phyloP scores from a whole-genome alignment of 2,888 invertebrate genomes.

The Meandrusa payeni region DNA sequence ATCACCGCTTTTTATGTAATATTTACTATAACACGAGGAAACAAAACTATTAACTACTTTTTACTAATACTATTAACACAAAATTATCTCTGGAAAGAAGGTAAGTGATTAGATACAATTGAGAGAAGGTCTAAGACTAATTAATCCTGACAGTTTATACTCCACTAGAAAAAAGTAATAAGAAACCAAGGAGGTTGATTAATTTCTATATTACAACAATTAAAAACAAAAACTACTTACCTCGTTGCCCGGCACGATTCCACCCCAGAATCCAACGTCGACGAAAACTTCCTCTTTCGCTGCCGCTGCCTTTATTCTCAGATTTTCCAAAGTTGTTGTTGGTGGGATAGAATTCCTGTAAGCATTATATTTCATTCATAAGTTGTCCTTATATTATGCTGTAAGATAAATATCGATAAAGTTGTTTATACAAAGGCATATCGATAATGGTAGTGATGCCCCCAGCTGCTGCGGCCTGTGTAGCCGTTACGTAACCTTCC shows the following conservation, averaged over 20 bases:
- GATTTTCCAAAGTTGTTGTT: slow-evolving; percentile 82
- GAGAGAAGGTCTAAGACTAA: too few relatives aligned
- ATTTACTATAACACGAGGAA: too few relatives aligned
- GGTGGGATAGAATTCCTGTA: slow-evolving; percentile 86
- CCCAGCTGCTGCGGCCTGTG: slow-evolving; percentile 84
- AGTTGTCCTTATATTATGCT: neutral
- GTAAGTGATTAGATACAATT: too few relatives aligned
- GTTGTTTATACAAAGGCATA: slow-evolving; percentile 85
- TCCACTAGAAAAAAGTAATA: too few relatives aligned
- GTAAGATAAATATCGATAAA: neutral
- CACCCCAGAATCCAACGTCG: slow-evolving; percentile 89
- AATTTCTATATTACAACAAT: too few relatives aligned
- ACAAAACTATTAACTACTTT: too few relatives aligned
- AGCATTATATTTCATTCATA: slow-evolving; percentile 13
- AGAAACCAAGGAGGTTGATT: too few relatives aligned
- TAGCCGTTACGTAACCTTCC: slow-evolving; percentile 87
- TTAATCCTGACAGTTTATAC: too few relatives aligned
- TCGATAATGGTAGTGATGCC: slow-evolving; percentile 87
- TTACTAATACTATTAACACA: too few relatives aligned
- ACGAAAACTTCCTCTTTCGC: slow-evolving; percentile 82
- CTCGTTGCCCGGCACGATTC: slow-evolving; percentile 84
- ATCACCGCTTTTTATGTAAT: too few relatives aligned
- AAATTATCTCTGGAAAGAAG: too few relatives aligned
- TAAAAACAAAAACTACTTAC: slow-evolving; percentile 44
- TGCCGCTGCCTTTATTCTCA: slow-evolving; percentile 79